These are phyloP conservation scores for Lasioglossum malachurum DNA, from an alignment of 2,888 invertebrate genomes.

Conservation along the genomic window DNA sequence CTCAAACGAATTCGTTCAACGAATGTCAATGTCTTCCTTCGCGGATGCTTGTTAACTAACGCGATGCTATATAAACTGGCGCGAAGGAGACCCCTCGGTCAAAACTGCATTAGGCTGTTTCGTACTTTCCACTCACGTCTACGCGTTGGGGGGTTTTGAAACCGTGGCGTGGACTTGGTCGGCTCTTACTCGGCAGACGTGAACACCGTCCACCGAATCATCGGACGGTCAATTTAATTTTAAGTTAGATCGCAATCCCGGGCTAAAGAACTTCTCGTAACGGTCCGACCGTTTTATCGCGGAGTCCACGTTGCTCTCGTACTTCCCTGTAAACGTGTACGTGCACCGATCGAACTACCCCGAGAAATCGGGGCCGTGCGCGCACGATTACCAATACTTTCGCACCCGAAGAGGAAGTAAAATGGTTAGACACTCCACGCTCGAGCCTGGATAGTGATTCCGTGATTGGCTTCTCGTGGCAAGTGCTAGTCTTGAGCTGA, in stretches of 20 bases:
- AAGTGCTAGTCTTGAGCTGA: neutral
- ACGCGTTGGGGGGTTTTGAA: neutral
- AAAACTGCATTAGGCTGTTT: constrained; percentile 56
- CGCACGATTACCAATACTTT: constrained; percentile 52
- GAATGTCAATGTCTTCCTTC: neutral
- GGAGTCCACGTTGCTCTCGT: constrained; percentile 15
- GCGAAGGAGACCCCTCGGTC: neutral
- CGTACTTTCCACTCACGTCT: constrained; percentile 68
- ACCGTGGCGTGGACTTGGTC: neutral
- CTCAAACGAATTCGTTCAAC: neutral
- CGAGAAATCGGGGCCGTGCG: constrained; percentile 10
- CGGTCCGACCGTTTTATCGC: constrained; percentile 52
- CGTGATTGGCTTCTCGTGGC: constrained; percentile 12
- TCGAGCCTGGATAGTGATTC: neutral
- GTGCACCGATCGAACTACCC: neutral
- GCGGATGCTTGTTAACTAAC: neutral
- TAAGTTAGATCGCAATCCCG: constrained; percentile 63
- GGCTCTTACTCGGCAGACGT: constrained; percentile 12
- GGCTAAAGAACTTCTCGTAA: constrained; percentile 52
- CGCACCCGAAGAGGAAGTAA: constrained; percentile 13
- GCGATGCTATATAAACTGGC: constrained; percentile 13
- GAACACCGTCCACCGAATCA: constrained; percentile 54
- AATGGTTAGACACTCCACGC: neutral
- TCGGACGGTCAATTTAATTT: constrained; percentile 71
- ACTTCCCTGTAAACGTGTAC: constrained; percentile 20